These are phyloP conservation scores for Microcaecilia unicolor DNA, from an alignment of 2,797 vertebrate genomes.

Conservation along the genomic window DNA sequence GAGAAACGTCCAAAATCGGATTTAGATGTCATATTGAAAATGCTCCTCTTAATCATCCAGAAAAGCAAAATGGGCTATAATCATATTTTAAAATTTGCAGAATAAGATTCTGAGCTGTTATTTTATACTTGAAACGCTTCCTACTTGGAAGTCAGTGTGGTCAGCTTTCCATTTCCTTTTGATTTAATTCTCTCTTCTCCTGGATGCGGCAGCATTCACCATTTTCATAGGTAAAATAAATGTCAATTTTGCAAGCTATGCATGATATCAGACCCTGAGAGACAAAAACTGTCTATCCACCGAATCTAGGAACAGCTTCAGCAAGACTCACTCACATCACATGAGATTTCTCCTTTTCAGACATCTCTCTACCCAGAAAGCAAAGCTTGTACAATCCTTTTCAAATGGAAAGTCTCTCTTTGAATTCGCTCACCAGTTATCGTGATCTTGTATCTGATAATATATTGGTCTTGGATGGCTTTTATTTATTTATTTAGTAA, in stretches of 20 bases:
- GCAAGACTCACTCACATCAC: slow-evolving; percentile 49
- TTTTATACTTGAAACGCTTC: too few species aligned
- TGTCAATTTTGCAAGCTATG: slow-evolving; percentile 77
- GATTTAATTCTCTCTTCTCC: too few species aligned
- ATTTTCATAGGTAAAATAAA: slow-evolving; percentile 85
- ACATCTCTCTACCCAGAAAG: slow-evolving; percentile 54
- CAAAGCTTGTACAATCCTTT: slow-evolving; percentile 50
- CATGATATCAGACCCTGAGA: slow-evolving; percentile 71
- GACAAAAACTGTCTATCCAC: slow-evolving; percentile 56
- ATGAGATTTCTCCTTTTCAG: slow-evolving; percentile 63
- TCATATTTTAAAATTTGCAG: too few species aligned
- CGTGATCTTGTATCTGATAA: slow-evolving; percentile 56
- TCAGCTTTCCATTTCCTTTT: too few species aligned
- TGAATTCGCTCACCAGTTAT: slow-evolving; percentile 51
- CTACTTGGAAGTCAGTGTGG: too few species aligned
- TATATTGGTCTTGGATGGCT: slow-evolving; percentile 48
- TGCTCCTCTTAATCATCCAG: too few species aligned
- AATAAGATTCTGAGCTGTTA: too few species aligned
- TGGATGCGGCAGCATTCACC: slow-evolving; percentile 25
- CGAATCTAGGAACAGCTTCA: slow-evolving; percentile 50
- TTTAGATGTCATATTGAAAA: too few species aligned
- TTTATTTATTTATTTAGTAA: too few species aligned
- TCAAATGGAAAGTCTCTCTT: slow-evolving; percentile 66
- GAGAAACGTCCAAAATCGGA: too few species aligned
- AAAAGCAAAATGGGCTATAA: too few species aligned